Conservation (phyloP, 2,888 invertebrate genomes). For the Schrankia costaestrigalis region DNA sequence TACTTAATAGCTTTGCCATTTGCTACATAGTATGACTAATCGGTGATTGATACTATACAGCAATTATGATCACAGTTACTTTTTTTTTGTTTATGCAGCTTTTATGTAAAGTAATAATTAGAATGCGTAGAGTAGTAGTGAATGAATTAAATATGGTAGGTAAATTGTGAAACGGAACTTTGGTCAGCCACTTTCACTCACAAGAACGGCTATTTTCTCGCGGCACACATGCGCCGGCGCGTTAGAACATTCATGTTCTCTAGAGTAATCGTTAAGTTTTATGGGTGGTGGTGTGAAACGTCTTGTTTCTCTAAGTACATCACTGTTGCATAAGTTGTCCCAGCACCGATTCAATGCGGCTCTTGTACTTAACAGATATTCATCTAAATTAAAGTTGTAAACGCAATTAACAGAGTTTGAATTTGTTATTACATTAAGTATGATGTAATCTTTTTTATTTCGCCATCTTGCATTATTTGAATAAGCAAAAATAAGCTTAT, state of each 20-base stretch:
- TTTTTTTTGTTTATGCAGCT: slow-evolving; percentile 3
- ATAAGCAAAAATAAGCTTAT: not conserved
- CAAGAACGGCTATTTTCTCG: slow-evolving; percentile 65
- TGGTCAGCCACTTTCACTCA: slow-evolving; percentile 70
- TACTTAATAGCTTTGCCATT: not conserved
- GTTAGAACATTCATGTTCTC: slow-evolving; percentile 38
- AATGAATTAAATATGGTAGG: slow-evolving; percentile 49
- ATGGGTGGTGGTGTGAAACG: slow-evolving; percentile 45
- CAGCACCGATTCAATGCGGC: slow-evolving; percentile 10
- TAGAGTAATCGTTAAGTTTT: slow-evolving; percentile 60
- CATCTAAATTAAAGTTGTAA: slow-evolving; percentile 20
- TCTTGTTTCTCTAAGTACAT: slow-evolving; percentile 33
- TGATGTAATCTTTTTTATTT: slow-evolving; percentile 5
- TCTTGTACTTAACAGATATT: slow-evolving; percentile 13
- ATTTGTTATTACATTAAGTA: slow-evolving; percentile 11
- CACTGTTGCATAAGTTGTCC: slow-evolving; percentile 44
- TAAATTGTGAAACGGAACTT: slow-evolving; percentile 68
- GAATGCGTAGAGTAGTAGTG: slow-evolving; percentile 27
- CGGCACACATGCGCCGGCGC: slow-evolving; percentile 45
- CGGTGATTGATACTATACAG: slow-evolving; percentile 2
- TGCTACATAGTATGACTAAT: slow-evolving; percentile 2
- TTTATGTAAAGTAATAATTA: slow-evolving; percentile 19
- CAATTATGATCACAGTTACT: too few relatives aligned
- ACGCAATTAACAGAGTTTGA: slow-evolving; percentile 12
- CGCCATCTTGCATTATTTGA: slow-evolving; percentile 1